Percentiles rank a stretch among this genome's conserved stretches.
Evolutionary conservation across 2,113 vertebrate species (phyloP).

Genomic region (Neodon shergylaensis): DNA sequence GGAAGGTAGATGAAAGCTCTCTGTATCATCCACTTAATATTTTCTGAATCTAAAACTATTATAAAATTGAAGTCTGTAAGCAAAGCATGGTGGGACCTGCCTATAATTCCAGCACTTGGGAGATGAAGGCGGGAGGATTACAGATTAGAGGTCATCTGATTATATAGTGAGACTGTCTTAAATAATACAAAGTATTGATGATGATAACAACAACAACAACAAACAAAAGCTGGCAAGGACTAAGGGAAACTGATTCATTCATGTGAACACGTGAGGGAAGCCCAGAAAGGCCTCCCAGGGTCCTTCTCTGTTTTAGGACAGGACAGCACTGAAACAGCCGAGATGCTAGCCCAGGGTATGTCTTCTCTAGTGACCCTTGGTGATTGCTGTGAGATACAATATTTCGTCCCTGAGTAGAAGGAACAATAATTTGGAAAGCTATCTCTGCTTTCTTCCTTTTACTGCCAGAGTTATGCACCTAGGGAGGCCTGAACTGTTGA

Average conservation of each 20-base stretch:
- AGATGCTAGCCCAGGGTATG: background rate
- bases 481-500: background rate
- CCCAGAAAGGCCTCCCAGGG: background rate
- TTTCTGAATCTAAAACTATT: too few species aligned
- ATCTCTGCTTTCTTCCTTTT: background rate
- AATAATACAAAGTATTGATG: background rate
- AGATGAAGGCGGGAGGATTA: too few species aligned
- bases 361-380: background rate
- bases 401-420: background rate
- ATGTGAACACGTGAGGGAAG: accelerated
- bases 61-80: too few species aligned
- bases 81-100: background rate
- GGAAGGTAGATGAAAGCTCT: too few species aligned
- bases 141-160: background rate
- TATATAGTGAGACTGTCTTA: background rate
- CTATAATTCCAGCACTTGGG: too few species aligned
- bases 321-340: background rate
- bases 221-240: background rate
- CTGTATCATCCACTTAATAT: too few species aligned
- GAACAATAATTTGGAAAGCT: background rate
- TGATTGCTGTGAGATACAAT: background rate
- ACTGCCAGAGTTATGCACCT: background rate
- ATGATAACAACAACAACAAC: background rate
- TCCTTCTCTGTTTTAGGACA: background rate
- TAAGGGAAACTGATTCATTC: background rate